These are phyloP conservation scores for Corydoras sp. DNA, from an alignment of 2,113 vertebrate genomes.

Conservation along the genomic window DNA sequence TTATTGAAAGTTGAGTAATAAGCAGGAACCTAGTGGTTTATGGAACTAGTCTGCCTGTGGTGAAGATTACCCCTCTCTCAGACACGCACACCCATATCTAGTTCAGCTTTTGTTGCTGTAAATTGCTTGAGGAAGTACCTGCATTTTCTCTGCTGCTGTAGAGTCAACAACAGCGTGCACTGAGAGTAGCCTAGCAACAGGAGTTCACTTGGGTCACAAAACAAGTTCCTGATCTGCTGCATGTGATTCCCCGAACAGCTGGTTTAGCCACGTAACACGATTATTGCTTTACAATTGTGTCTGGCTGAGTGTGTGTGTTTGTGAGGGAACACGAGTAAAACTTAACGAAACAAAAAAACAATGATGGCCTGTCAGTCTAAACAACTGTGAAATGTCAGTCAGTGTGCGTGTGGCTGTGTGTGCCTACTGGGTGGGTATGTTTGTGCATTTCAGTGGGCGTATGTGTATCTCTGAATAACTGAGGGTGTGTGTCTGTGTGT, in stretches of 20 bases:
- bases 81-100: conserved; percentile 11
- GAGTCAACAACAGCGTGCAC: conserved; percentile 25
- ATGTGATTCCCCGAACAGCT: conserved; percentile 6
- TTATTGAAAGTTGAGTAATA: too few species aligned
- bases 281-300: conserved; percentile 13
- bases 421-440: not conserved
- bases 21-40: not conserved
- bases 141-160: conserved; percentile 17
- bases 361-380: not conserved
- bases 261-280: not conserved
- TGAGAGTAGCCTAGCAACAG: conserved; percentile 21
- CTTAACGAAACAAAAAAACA: not conserved
- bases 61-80: conserved; percentile 3
- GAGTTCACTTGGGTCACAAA: conserved; percentile 31
- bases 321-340: not conserved
- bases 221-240: conserved; percentile 4
- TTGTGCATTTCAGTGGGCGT: not conserved
- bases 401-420: not conserved
- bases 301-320: not conserved
- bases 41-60: conserved; percentile 30
- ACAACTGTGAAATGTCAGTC: not conserved
- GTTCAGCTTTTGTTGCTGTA: conserved; percentile 42
- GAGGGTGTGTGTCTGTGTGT: not conserved
- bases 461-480: not conserved
- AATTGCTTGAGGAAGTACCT: conserved; percentile 40